A percentile compares a stretch with the other conserved stretches of the same genome.
phyloP scores from a whole-genome alignment of 64 coral and sea anemone genomes.

The Cladopsammia gracilis region DNA sequence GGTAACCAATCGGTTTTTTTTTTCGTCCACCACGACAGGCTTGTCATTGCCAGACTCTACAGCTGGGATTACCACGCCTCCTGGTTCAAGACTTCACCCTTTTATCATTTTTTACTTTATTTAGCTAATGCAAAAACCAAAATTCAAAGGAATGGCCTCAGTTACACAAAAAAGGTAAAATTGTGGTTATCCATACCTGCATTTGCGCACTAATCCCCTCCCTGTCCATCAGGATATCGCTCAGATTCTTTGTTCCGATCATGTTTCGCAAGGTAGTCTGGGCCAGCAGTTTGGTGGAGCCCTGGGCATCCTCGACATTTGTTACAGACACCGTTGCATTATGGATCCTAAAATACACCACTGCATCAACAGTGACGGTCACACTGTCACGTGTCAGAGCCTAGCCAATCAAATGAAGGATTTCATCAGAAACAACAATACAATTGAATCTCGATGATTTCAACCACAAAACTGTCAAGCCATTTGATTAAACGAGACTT shows the following conservation, averaged over 20 bases:
- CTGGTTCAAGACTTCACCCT: too few relatives aligned
- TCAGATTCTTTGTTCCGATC: slow-evolving; percentile 83
- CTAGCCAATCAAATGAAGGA: slow-evolving; percentile 39
- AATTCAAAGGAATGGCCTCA: too few relatives aligned
- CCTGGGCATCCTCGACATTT: slow-evolving; percentile 77
- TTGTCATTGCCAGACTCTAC: too few relatives aligned
- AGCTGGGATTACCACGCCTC: too few relatives aligned
- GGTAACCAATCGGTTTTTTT: too few relatives aligned
- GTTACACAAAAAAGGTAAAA: too few relatives aligned
- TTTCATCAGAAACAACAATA: background rate
- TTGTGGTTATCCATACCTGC: slow-evolving; percentile 46
- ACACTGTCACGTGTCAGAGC: slow-evolving; percentile 87
- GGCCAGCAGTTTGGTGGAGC: slow-evolving; percentile 81
- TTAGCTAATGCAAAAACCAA: too few relatives aligned
- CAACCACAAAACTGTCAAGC: too few relatives aligned
- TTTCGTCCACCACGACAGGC: too few relatives aligned
- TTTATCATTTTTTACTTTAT: too few relatives aligned
- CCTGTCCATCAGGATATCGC: slow-evolving; percentile 78
- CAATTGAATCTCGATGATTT: too few relatives aligned
- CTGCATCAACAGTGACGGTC: slow-evolving; percentile 89
- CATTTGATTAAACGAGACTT: too few relatives aligned
- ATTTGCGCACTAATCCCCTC: slow-evolving; percentile 72
- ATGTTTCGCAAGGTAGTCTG: slow-evolving; percentile 91
- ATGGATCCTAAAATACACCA: slow-evolving; percentile 86
- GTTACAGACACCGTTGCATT: slow-evolving; percentile 90